Evolutionary conservation across 2,113 vertebrate genomes (phyloP).

Genomic region (Corythoichthys haematopterus): DNA sequence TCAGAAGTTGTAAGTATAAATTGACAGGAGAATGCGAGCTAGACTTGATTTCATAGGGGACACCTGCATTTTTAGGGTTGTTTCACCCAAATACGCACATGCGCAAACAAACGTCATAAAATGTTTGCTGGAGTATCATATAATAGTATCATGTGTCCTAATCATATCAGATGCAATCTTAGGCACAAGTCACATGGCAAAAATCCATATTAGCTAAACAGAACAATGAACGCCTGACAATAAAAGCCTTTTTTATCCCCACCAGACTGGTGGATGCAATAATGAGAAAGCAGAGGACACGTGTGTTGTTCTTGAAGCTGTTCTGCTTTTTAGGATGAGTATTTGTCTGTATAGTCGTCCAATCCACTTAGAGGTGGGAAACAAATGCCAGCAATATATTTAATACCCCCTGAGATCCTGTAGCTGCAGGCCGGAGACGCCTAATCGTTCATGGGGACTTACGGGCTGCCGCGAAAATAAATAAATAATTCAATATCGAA

Average conservation of each 20-base stretch:
- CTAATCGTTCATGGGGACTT: constrained; percentile 56
- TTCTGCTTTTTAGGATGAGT: constrained; percentile 56
- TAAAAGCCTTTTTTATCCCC: constrained; percentile 18
- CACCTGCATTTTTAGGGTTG: neutral
- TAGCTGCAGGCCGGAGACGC: constrained; percentile 46
- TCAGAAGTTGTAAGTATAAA: too few relatives aligned
- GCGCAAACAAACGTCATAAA: neutral
- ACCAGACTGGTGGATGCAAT: constrained; percentile 38
- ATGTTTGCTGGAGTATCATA: neutral
- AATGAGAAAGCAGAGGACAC: constrained; percentile 46
- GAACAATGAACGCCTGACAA: constrained; percentile 31
- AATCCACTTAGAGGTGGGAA: constrained; percentile 61
- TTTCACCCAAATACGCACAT: neutral
- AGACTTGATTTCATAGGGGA: too few relatives aligned
- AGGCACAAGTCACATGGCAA: constrained; percentile 14
- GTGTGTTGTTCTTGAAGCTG: constrained; percentile 48
- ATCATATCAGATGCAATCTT: constrained; percentile 12
- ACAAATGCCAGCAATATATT: constrained; percentile 73
- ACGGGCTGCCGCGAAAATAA: constrained; percentile 59
- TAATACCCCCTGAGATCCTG: constrained; percentile 61
- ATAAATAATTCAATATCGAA: constrained; percentile 71
- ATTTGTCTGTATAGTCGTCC: constrained; percentile 55
- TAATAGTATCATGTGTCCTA: constrained; percentile 1
- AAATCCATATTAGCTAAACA: constrained; percentile 34
- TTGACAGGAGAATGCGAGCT: too few relatives aligned